Evolutionary conservation across 2,113 vertebrate genomes (phyloP), one percentile per base, ranked within the genome.

Genomic region (Choloepus hoffmanni): DNA sequence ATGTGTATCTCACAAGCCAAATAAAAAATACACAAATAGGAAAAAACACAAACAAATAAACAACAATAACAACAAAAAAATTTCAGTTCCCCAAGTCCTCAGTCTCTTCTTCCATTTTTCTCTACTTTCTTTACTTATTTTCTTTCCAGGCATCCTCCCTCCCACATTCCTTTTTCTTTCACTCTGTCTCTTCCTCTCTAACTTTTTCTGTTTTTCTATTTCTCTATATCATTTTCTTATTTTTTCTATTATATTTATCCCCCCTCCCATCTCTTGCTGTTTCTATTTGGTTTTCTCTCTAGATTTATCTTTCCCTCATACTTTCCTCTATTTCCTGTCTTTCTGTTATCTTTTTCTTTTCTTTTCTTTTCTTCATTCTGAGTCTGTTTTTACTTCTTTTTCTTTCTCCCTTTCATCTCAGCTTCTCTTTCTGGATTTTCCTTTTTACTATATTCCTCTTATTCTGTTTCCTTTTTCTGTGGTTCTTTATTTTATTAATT

Each of bases 241-340:
- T 85, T 43, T 86, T 76, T 74, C 18, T 91, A 45, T 28, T 93
- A 70, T 83, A 45, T 76, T 67, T 78, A 76, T 90, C 84, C 77
- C 43, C 12, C 26, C 81, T 36, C 30, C 4, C 88, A 94, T 85
- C 30, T 95, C 21, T 90, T 94, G 48, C 45, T 92, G 19, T 73
- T 93, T 45, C 18, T 67, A 4, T 65, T 77, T 92, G 7, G n/a
- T 96, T 96, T 95, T 88, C 28, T 86, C 62, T 81, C 53, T 79
- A 74, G n/a, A 60, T 90, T 88, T 94, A 19, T 7, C 89, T 92
- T 92, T 89, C 30, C 16, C 16, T 40, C 30, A 50, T 77, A 43
- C 55, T 58, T 58, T 58, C 3, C 16, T 11, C 7, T 60, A 84
- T 72, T 36, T 95, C 89, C 40, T 16, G 28, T 83, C 43, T 45